Evolutionary conservation across 2,113 vertebrate genomes (phyloP), one percentile per base, ranked within the genome.

Genomic region (Atlantisia rogersi): DNA sequence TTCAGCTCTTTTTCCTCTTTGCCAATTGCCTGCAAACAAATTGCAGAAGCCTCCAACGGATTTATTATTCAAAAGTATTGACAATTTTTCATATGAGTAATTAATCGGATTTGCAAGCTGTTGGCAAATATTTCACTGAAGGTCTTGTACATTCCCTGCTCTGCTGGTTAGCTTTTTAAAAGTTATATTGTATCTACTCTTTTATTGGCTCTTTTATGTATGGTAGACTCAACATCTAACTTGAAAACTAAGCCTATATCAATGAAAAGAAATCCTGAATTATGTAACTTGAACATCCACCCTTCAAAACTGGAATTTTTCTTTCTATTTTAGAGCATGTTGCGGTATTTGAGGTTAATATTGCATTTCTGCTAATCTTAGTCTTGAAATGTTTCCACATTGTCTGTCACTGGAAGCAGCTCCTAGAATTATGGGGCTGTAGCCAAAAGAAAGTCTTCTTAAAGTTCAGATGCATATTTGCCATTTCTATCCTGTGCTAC

Each of bases 371-470:
- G 6, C 14, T 65, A 16, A 48, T 28, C 12, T 65, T 70, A 8
- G 13, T 12, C 1, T 68, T 53, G 16, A 55, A 55, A 15, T 0
- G 0, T 52, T 86, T 58, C 50, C 17, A 31, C 15, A 4, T 2
- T 42, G 5, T 29, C 16, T 48, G 6, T 26, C 15, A 39, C 10
- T 56, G 42, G 53, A 48, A 86, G 5, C 2, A 12, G 6, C 24
- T 68, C 37, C 46, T 11, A n/a, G 12, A 50, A 20, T 31, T 35
- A 62, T 2, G 3, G 19, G 40, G 15, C 25, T 6, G 3, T 9
- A 50, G 25, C 28, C 7, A 62, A n/a, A 13, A 3, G 15, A 77
- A 80, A 80, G 9, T 29, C 14, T 50, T 22, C 40, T 55, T n/a
- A 31, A 71, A 55, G 35, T 67, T 59, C 20, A 78, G 62, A 46